Conservation (phyloP, 2,113 vertebrate species). For the Edolisoma coerulescens region DNA sequence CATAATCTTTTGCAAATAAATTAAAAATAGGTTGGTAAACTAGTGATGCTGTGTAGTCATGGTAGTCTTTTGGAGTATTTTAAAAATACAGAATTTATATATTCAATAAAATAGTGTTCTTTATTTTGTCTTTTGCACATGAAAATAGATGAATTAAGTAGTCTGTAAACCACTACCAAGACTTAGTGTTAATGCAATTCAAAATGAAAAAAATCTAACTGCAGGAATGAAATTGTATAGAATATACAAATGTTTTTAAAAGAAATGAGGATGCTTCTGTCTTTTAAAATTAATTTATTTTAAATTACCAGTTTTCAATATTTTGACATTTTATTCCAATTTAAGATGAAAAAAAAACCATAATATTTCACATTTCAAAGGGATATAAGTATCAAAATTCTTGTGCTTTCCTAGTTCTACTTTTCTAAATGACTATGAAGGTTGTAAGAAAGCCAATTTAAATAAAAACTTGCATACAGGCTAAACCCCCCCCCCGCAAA, state of each 20-base stretch:
- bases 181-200: background rate
- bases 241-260: background rate
- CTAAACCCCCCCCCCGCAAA: rapidly evolving
- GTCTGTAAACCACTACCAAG: background rate
- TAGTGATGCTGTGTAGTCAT: background rate
- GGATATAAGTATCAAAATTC: background rate
- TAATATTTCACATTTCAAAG: background rate
- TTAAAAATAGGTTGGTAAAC: background rate
- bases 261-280: background rate
- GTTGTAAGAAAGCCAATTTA: background rate
- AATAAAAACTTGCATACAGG: background rate
- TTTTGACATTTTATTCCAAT: background rate
- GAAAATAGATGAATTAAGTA: background rate
- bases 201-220: background rate
- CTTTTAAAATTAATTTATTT: background rate
- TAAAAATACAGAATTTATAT: background rate
- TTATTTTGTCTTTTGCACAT: background rate
- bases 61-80: background rate
- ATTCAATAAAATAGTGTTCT: background rate
- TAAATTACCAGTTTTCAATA: background rate
- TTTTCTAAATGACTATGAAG: background rate
- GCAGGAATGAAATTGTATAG: background rate
- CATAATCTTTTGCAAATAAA: background rate
- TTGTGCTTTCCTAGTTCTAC: background rate
- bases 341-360: background rate